Percentiles rank a stretch among this genome's conserved stretches.
Conservation (phyloP, 2,797 vertebrate genomes). For the Cryptoprocta ferox region DNA sequence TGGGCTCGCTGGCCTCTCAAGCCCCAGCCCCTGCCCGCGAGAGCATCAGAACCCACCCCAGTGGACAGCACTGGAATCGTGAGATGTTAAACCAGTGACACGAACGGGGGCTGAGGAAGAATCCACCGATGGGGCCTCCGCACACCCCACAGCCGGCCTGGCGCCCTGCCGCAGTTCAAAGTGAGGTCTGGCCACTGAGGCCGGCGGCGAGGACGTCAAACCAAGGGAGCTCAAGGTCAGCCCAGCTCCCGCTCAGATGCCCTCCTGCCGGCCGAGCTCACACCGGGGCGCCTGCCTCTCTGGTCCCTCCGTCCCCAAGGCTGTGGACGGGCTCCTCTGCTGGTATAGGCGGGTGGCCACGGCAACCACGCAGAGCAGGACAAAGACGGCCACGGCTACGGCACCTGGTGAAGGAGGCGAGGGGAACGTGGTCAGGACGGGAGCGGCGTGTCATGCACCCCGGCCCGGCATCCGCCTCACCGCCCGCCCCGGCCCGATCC, state of each 20-base stretch:
- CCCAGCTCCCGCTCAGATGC: background rate
- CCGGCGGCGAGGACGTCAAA: no score
- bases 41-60: no score
- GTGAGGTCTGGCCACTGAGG: background rate
- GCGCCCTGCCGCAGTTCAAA: background rate
- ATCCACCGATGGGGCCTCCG: no score
- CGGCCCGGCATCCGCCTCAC: no score
- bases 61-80: no score
- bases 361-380: background rate
- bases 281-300: background rate
- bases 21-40: no score
- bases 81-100: no score
- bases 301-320: background rate
- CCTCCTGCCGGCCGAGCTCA: background rate
- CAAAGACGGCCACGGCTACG: background rate
- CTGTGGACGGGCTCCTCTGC: background rate
- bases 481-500: background rate
- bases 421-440: background rate
- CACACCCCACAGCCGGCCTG: no score
- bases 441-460: background rate
- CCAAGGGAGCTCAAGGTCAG: accelerated
- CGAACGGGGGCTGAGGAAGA: no score
- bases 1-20: background rate
- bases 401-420: background rate
- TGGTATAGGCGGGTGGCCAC: background rate